Evolutionary conservation across 2,113 vertebrate species (phyloP).

Genomic region (Stictonetta naevosa): DNA sequence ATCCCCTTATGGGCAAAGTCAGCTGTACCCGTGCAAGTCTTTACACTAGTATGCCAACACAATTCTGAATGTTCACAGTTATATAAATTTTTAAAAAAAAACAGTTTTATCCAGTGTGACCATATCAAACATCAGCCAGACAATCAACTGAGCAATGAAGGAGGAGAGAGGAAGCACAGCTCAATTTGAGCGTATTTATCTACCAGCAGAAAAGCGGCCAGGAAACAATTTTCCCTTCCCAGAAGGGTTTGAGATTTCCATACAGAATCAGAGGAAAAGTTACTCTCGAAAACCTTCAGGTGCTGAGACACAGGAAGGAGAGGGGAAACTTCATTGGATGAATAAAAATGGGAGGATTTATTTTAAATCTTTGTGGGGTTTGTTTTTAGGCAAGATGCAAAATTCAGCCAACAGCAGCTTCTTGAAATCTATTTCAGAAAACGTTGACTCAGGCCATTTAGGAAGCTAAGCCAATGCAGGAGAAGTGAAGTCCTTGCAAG

Average conservation of each 20-base stretch:
- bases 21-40: neutral
- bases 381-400: neutral
- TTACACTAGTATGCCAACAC: neutral
- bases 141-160: constrained; percentile 20
- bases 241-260: constrained; percentile 23
- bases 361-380: neutral
- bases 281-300: constrained; percentile 2
- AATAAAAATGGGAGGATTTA: neutral
- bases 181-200: constrained; percentile 35
- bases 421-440: neutral
- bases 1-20: neutral
- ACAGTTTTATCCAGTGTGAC: neutral
- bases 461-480: neutral
- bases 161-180: constrained; percentile 28
- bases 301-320: constrained; percentile 18
- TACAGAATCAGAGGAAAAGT: constrained; percentile 6
- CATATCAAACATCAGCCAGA: constrained; percentile 7
- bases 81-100: neutral
- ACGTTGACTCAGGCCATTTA: neutral
- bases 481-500: neutral
- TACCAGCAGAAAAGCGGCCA: neutral
- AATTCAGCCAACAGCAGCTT: neutral
- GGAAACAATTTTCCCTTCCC: constrained; percentile 39
- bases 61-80: neutral
- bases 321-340: neutral